These are phyloP conservation scores for Stigmatopora nigra DNA, from an alignment of 2,113 vertebrate species.

Conservation along the genomic window DNA sequence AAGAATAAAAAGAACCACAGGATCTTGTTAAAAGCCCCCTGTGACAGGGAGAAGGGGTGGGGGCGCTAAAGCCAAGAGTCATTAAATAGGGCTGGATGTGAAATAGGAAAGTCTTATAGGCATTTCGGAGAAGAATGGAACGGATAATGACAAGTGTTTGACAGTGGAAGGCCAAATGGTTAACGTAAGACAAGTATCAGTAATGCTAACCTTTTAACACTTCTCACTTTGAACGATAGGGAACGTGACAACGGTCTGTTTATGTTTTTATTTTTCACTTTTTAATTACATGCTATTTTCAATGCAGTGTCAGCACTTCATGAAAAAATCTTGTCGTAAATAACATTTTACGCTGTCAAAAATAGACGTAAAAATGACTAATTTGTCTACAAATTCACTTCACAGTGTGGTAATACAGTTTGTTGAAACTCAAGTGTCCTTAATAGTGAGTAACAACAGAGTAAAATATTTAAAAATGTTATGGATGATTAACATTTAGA, in stretches of 20 bases:
- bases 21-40: conserved; percentile 61
- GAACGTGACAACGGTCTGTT: neutral
- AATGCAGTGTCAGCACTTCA: neutral
- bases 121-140: neutral
- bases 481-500: no score
- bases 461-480: no score
- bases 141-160: neutral
- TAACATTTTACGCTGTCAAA: neutral
- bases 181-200: neutral
- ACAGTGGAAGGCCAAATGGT: neutral
- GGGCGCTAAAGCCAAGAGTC: conserved; percentile 48
- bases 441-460: no score
- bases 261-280: neutral
- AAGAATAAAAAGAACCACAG: conserved; percentile 43
- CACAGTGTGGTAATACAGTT: no score
- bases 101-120: neutral
- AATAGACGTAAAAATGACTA: neutral
- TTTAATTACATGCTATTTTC: neutral
- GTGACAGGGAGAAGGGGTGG: conserved; percentile 42
- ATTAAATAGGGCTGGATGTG: conserved; percentile 44
- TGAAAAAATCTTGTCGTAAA: neutral
- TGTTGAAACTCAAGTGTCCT: no score
- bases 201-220: neutral
- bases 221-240: neutral
- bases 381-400: neutral